phyloP scores from a whole-genome alignment of 2,888 invertebrate species.

The Amorpha juglandis region DNA sequence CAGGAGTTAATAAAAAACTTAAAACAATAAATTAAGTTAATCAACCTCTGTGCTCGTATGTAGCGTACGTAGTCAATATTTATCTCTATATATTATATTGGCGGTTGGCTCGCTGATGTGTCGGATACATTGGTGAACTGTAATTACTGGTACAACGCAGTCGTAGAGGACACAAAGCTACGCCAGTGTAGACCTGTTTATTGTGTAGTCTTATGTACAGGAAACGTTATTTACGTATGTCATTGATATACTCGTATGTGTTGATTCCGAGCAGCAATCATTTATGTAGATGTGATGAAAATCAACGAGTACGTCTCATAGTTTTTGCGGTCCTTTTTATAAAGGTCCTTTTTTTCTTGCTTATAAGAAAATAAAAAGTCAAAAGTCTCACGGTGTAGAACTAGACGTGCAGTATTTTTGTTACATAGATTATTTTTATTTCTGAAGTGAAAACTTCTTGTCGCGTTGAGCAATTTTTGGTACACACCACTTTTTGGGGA shows the following conservation, averaged over 20 bases:
- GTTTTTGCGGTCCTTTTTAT: no score
- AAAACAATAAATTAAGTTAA: neutral
- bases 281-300: neutral
- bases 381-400: no score
- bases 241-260: neutral
- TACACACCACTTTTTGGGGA: no score
- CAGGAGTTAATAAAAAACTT: neutral
- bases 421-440: no score
- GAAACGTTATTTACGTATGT: neutral
- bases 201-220: neutral
- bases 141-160: constrained; percentile 47
- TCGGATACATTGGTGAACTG: constrained; percentile 33
- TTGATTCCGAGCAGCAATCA: neutral
- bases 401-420: no score
- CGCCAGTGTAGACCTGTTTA: neutral
- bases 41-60: constrained; percentile 31
- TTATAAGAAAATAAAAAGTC: no score
- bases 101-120: constrained; percentile 40
- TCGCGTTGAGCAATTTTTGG: no score
- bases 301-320: no score
- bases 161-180: constrained; percentile 11
- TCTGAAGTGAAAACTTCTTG: no score
- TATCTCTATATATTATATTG: constrained; percentile 55
- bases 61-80: constrained; percentile 52
- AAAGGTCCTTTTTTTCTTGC: no score